Evolutionary conservation across 2,888 invertebrate species (phyloP).

Genomic region (Leptopilina syphax): DNA sequence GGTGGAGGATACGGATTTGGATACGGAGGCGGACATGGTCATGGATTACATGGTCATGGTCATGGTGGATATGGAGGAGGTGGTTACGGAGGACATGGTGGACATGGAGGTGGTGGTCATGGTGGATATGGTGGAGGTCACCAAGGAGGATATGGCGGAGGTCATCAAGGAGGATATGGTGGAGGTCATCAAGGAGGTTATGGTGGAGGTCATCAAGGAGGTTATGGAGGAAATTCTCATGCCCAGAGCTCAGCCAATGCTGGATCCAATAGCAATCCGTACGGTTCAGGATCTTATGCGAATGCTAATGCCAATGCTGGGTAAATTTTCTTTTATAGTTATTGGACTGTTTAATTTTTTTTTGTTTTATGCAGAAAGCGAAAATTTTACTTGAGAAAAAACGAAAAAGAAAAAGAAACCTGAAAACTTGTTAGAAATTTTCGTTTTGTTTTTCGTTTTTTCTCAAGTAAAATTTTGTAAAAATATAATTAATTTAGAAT

Average conservation of each 20-base stretch:
- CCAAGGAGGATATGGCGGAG: slow-evolving; percentile 16
- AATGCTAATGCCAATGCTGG: slow-evolving; percentile 52
- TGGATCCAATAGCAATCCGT: slow-evolving; percentile 60
- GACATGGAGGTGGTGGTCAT: slow-evolving; percentile 59
- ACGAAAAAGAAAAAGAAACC: no score
- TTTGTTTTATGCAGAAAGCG: no score
- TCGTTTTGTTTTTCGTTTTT: no score
- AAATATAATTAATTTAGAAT: no score
- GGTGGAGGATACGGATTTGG: slow-evolving; percentile 42
- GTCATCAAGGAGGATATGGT: slow-evolving; percentile 44
- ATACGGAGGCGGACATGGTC: slow-evolving; percentile 42
- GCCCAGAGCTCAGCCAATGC: slow-evolving; percentile 54
- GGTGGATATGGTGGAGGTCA: slow-evolving; percentile 45
- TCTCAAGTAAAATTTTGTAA: no score
- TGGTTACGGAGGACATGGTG: slow-evolving; percentile 62
- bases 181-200: neutral
- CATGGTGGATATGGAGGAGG: slow-evolving; percentile 47
- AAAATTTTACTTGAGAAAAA: no score
- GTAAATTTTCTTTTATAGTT: slow-evolving; percentile 48
- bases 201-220: slow-evolving; percentile 41
- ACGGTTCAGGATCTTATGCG: slow-evolving; percentile 60
- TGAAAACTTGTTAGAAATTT: no score
- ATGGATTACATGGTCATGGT: slow-evolving; percentile 51
- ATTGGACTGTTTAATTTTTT: no score
- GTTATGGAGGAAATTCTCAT: slow-evolving; percentile 30